phyloP scores from a whole-genome alignment of 2,113 vertebrate genomes.

The Pteropus alecto region DNA sequence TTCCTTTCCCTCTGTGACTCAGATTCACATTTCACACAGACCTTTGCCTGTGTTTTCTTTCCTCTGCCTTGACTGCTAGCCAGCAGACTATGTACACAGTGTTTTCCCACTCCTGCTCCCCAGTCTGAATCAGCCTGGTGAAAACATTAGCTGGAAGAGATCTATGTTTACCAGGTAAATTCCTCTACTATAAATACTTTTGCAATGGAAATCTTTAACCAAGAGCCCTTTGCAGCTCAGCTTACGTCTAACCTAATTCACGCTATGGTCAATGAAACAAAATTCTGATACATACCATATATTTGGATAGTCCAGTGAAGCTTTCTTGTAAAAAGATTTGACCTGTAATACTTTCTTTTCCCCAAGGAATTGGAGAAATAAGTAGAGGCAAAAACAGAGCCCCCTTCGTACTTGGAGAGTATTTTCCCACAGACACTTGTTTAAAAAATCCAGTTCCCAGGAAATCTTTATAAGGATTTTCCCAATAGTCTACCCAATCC shows the following conservation, averaged over 20 bases:
- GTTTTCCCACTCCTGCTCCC: conserved; percentile 43
- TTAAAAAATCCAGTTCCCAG: conserved; percentile 60
- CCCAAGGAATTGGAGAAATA: conserved; percentile 56
- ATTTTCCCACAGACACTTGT: conserved; percentile 57
- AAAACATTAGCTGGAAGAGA: conserved; percentile 49
- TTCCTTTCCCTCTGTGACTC: conserved; percentile 53
- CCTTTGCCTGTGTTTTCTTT: conserved; percentile 60
- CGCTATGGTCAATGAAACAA: neutral
- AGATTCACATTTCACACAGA: conserved; percentile 61
- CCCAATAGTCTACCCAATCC: conserved; percentile 23
- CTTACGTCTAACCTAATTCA: neutral
- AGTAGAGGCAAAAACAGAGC: conserved; percentile 48
- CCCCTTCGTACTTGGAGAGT: neutral
- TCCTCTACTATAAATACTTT: conserved; percentile 24
- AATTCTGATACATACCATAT: neutral
- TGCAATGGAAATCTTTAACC: conserved; percentile 6
- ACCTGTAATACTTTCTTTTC: conserved; percentile 53
- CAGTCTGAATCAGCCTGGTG: conserved; percentile 16
- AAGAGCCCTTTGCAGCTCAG: neutral
- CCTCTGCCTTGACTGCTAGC: conserved; percentile 44
- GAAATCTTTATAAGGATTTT: conserved; percentile 53
- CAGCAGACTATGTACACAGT: conserved; percentile 10
- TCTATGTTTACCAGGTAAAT: conserved; percentile 38
- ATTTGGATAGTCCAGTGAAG: neutral
- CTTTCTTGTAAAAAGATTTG: conserved; percentile 60